Conservation (phyloP, 2,113 vertebrate genomes). For the Tachuris rubrigastra region DNA sequence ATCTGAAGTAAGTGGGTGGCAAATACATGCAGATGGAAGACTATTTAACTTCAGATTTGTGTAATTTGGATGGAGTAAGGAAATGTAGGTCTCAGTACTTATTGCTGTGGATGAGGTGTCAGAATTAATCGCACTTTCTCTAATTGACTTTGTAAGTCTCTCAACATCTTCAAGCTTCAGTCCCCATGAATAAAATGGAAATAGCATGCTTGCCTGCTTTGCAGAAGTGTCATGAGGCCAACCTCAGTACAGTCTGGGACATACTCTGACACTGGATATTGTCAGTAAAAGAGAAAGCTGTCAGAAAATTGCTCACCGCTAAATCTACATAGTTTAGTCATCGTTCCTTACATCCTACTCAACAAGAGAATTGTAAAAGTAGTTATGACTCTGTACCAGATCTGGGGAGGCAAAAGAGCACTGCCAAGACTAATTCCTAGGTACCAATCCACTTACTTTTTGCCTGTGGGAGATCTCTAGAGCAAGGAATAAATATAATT, state of each 20-base stretch:
- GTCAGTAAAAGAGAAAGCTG: constrained; percentile 25
- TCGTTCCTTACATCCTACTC: constrained; percentile 36
- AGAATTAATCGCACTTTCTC: constrained; percentile 33
- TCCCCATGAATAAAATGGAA: background rate
- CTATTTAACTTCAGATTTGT: constrained; percentile 17
- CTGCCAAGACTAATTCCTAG: constrained; percentile 28
- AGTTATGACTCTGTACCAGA: constrained; percentile 1
- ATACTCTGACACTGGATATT: background rate
- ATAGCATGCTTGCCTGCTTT: background rate
- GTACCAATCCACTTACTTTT: constrained; percentile 31
- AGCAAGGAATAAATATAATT: constrained; percentile 3
- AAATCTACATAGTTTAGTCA: constrained; percentile 44
- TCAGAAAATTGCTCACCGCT: constrained; percentile 32
- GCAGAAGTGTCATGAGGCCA: background rate
- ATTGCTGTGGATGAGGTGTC: background rate
- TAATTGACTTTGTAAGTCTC: constrained; percentile 39
- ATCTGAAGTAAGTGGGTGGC: constrained; percentile 34
- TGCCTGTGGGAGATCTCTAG: background rate
- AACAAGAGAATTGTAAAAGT: background rate
- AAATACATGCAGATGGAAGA: constrained; percentile 34
- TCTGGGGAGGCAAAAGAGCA: constrained; percentile 16
- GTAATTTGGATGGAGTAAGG: constrained; percentile 4
- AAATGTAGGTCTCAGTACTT: constrained; percentile 14
- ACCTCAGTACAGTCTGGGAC: background rate
- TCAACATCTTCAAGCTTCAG: background rate